Conservation (phyloP, 2,113 vertebrate species). For the Pristiophorus japonicus region DNA sequence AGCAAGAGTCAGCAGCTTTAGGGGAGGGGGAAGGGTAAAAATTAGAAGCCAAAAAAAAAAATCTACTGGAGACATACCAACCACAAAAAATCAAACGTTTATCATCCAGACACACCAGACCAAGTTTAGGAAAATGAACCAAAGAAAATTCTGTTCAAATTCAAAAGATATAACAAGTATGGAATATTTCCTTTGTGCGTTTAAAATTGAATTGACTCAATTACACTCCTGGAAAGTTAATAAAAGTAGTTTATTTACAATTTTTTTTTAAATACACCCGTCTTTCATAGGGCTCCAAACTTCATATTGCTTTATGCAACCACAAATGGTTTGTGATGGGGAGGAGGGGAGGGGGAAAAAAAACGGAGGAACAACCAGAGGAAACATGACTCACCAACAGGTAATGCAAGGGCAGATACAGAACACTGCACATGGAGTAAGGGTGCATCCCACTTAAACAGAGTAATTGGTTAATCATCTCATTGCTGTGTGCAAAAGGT, state of each 20-base stretch:
- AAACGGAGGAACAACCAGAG: neutral
- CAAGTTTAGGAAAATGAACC: neutral
- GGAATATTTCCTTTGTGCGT: too few species aligned
- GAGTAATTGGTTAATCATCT: neutral
- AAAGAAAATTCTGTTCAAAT: neutral
- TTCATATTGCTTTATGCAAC: conserved; percentile 17
- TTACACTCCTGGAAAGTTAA: neutral
- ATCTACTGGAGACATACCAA: neutral
- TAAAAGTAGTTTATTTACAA: conserved; percentile 35
- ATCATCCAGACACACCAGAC: neutral
- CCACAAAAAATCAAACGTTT: neutral
- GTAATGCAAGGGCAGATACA: neutral
- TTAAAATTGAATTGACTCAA: neutral
- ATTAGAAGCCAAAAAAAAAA: neutral
- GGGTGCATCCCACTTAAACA: neutral
- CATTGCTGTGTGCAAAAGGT: neutral
- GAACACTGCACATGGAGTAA: neutral
- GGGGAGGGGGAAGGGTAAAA: neutral
- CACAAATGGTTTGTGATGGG: neutral
- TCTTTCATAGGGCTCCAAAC: conserved; percentile 10
- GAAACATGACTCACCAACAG: neutral
- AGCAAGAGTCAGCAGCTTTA: neutral
- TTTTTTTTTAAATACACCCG: neutral
- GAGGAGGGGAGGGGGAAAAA: neutral
- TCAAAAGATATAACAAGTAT: too few species aligned